Evolutionary conservation across 2,113 vertebrate genomes (phyloP).

Genomic region (Oreotrochilus melanogaster): DNA sequence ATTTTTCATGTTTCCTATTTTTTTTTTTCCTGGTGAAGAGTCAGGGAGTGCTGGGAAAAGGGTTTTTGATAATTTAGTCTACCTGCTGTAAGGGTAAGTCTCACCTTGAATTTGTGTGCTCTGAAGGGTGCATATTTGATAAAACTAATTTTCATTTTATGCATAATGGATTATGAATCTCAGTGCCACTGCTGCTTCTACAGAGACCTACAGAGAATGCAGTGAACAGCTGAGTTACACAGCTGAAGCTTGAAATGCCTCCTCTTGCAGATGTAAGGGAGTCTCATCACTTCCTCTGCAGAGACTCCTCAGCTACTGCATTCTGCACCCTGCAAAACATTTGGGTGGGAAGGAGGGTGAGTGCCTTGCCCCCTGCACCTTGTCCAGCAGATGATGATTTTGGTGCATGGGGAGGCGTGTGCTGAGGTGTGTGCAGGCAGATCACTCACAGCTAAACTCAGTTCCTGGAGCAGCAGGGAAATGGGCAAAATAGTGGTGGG

Average conservation of each 20-base stretch:
- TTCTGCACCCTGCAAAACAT: not conserved
- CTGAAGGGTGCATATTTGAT: not conserved
- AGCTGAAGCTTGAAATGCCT: not conserved
- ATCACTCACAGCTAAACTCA: not conserved
- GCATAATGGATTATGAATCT: not conserved
- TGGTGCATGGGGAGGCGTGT: not conserved
- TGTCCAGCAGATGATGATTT: not conserved
- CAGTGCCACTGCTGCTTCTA: not conserved
- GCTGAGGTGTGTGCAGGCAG: not conserved
- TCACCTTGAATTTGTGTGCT: not conserved
- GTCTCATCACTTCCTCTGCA: not conserved
- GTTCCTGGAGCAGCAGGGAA: slow-evolving; percentile 25
- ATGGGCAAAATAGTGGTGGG: not conserved
- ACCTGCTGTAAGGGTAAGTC: not conserved
- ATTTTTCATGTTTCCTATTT: not conserved
- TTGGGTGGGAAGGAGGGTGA: not conserved
- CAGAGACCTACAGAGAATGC: not conserved
- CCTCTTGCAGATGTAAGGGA: not conserved
- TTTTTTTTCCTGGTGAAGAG: not conserved
- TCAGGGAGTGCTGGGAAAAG: not conserved
- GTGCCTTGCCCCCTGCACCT: not conserved
- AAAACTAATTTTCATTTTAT: not conserved
- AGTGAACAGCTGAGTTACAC: not conserved
- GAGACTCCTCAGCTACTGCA: not conserved
- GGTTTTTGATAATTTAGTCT: not conserved